These are phyloP conservation scores for Trichopoda pennipes DNA, from an alignment of 2,888 invertebrate species.

Conservation along the genomic window DNA sequence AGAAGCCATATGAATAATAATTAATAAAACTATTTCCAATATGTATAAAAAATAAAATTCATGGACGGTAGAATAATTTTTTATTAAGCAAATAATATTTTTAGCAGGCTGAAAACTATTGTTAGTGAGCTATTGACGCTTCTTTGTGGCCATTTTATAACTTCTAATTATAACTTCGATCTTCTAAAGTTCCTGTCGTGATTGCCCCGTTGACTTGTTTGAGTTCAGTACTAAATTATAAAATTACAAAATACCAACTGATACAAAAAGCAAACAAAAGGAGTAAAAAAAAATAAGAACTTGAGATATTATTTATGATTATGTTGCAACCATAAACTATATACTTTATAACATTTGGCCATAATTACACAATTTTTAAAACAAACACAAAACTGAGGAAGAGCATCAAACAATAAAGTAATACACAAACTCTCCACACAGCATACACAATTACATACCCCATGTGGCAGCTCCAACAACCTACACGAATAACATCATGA, in stretches of 20 bases:
- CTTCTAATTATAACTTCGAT: slow-evolving; percentile 28
- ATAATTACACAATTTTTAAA: slow-evolving; percentile 70
- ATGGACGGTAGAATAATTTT: too few species aligned
- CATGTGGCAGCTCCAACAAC: slow-evolving; percentile 33
- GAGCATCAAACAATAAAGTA: slow-evolving; percentile 11
- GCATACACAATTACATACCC: not conserved
- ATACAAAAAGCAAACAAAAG: slow-evolving; percentile 17
- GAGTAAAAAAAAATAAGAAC: slow-evolving; percentile 28
- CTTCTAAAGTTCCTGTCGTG: slow-evolving; percentile 29
- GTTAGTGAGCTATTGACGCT: too few species aligned
- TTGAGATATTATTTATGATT: slow-evolving; percentile 66
- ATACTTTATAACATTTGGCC: slow-evolving; percentile 71
- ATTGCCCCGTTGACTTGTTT: slow-evolving; percentile 25
- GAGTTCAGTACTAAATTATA: slow-evolving; percentile 38
- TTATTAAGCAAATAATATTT: too few species aligned
- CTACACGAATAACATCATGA: slow-evolving; percentile 38
- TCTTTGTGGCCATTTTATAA: not conserved
- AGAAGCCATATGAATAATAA: not conserved
- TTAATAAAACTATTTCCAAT: not conserved
- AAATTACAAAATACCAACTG: slow-evolving; percentile 38
- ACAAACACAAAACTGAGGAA: slow-evolving; percentile 47
- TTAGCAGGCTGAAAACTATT: too few species aligned
- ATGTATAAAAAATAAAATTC: not conserved
- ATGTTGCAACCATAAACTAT: slow-evolving; percentile 68
- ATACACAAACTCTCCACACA: slow-evolving; percentile 27